Evolutionary conservation across 2,888 invertebrate genomes (phyloP), one percentile per base, ranked within the genome.

Genomic region (Byasa hedistus): DNA sequence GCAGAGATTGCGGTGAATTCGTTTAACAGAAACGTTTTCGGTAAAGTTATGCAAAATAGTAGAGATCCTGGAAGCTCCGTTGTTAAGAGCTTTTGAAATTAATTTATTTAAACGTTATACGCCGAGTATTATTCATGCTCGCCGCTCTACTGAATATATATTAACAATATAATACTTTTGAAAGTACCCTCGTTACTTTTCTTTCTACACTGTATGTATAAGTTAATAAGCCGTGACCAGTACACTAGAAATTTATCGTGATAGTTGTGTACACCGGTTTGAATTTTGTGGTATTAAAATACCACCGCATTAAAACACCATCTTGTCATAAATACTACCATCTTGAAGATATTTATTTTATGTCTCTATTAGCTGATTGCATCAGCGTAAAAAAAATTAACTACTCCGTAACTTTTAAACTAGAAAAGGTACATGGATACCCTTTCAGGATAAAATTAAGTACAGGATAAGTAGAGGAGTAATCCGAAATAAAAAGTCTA

Each of bases 11-110:
- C 51, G 54, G 54, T 51, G 36, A 64, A 64, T 55, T 64, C 24
- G 27, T 62, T 58, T 44, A 54, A 64, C 55, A 44, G 54, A 64
- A 59, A 24, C 64, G 24, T 10, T 55, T 55, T 59, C 39, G 44
- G 58, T 24, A 44, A 57, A 64, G 51, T 54, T 64, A 59, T 64
- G 64, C 54, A 55, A 64, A 57, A 52, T 36, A 59, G 64, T 32
- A 27, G 57, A 64, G n/a, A 57, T 64, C 51, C 54, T 59, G 59
- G 44, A 64, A 51, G 54, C 12, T 21, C 19, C 15, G 54, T 24
- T 51, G 52, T 54, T 17, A 59, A 64, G 24, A 55, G 44, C 54
- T 64, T 55, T 55, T 58, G 52, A 54, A 59, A 64, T 64, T 64
- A 64, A 59, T 59, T 57, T 55, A 54, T 56, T 64, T 58, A 54